Conservation (phyloP, 2,797 vertebrate genomes). For the Leucoraja ocellata region DNA sequence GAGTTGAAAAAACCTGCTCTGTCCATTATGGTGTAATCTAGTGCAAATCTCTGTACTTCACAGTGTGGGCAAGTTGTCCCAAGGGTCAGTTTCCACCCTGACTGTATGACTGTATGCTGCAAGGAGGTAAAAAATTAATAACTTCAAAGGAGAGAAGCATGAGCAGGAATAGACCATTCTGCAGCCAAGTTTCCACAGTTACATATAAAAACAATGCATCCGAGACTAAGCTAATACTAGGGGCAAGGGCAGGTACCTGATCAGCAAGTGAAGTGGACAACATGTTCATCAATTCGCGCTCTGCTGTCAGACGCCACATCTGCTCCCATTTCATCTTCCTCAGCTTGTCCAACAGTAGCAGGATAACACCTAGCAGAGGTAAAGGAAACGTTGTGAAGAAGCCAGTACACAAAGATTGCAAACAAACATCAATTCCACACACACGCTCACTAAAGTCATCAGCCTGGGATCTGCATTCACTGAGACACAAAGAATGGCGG, state of each 20-base stretch:
- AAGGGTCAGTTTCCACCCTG: too few relatives aligned
- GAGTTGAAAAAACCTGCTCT: background rate
- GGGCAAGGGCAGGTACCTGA: conserved; percentile 65
- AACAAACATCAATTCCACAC: background rate
- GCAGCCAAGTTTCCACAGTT: background rate
- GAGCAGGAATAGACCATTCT: too few relatives aligned
- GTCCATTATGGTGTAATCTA: too few relatives aligned
- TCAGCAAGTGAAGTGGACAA: conserved; percentile 92
- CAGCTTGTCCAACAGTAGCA: conserved; percentile 86
- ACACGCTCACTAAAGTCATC: background rate
- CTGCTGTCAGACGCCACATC: conserved; percentile 96
- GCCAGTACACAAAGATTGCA: background rate
- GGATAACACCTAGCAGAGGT: conserved; percentile 74
- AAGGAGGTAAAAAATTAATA: background rate
- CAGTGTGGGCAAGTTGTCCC: too few relatives aligned
- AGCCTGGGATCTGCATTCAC: too few relatives aligned
- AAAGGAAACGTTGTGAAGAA: background rate
- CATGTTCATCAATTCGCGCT: conserved; percentile 97
- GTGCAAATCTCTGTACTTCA: too few relatives aligned
- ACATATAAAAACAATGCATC: background rate
- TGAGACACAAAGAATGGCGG: too few relatives aligned
- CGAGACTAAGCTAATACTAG: background rate
- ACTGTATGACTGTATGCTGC: background rate
- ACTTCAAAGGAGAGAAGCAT: background rate
- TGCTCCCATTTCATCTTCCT: conserved; percentile 97